Evolutionary conservation across 2,888 invertebrate species (phyloP).

Genomic region (Amblyjoppa fuscipennis): DNA sequence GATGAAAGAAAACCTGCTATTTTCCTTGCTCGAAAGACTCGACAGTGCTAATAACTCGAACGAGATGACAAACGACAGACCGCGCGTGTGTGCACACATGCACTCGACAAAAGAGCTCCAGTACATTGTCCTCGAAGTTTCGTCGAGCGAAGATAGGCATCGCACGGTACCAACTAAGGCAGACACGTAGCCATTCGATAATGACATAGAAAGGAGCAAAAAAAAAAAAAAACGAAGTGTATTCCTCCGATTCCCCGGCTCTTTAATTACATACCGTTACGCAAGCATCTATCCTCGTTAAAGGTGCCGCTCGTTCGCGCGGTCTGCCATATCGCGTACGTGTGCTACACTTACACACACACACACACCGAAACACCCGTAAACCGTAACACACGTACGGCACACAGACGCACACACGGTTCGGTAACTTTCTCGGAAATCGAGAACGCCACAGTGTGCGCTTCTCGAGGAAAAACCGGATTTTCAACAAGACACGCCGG

Average conservation of each 20-base stretch:
- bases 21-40: not conserved
- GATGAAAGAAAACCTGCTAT: too few relatives aligned
- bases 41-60: not conserved
- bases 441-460: constrained; percentile 62
- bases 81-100: not conserved
- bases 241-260: constrained; percentile 60
- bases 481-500: constrained; percentile 54
- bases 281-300: constrained; percentile 67
- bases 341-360: constrained; percentile 48
- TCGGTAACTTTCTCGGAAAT: constrained; percentile 71
- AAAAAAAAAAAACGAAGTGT: constrained; percentile 54
- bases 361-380: not conserved
- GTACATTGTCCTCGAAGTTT: constrained; percentile 53
- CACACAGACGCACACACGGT: constrained; percentile 50
- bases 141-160: constrained; percentile 37
- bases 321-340: constrained; percentile 18
- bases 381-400: constrained; percentile 3
- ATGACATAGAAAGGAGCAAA: constrained; percentile 45
- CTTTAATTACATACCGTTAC: constrained; percentile 67
- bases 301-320: constrained; percentile 46
- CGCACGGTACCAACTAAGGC: constrained; percentile 56
- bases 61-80: not conserved
- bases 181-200: constrained; percentile 55
- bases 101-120: constrained; percentile 33
- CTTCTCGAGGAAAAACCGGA: constrained; percentile 63